phyloP scores from a whole-genome alignment of 2,888 invertebrate genomes.

The Ormyrus rosae region DNA sequence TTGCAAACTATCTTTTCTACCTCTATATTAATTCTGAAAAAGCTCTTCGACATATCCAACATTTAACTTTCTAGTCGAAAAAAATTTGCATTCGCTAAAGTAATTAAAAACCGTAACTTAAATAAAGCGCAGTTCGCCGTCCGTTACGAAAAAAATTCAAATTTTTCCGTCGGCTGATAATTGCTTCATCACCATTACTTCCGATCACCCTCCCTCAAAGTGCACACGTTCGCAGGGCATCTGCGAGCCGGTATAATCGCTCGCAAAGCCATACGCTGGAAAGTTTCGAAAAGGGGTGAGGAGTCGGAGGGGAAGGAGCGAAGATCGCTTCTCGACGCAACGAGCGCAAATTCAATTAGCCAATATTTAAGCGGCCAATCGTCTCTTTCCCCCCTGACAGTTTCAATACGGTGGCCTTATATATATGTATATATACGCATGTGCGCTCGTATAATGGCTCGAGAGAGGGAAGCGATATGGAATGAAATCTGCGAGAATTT shows the following conservation, averaged over 20 bases:
- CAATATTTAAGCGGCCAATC: constrained; percentile 40
- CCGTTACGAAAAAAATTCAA: neutral
- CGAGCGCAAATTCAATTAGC: constrained; percentile 38
- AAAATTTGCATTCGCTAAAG: no score
- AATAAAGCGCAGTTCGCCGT: no score
- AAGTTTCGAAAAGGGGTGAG: constrained; percentile 9
- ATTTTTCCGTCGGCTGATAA: neutral
- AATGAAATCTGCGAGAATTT: neutral
- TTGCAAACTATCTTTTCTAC: no score
- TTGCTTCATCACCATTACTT: constrained; percentile 1
- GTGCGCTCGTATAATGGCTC: neutral
- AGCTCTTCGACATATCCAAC: no score
- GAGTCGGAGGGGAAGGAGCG: neutral
- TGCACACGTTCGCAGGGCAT: neutral
- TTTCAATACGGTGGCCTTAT: neutral
- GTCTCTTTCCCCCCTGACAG: neutral
- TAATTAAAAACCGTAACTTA: no score
- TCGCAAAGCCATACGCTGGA: neutral
- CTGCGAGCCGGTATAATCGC: neutral
- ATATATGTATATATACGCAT: neutral
- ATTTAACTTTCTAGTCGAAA: no score
- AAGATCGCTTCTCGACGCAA: constrained; percentile 18
- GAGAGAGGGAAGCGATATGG: neutral
- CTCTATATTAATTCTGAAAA: no score
- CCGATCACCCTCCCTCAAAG: neutral